Evolutionary conservation across 2,888 invertebrate genomes (phyloP), one percentile per base, ranked within the genome.

Genomic region (Cryptus armator): DNA sequence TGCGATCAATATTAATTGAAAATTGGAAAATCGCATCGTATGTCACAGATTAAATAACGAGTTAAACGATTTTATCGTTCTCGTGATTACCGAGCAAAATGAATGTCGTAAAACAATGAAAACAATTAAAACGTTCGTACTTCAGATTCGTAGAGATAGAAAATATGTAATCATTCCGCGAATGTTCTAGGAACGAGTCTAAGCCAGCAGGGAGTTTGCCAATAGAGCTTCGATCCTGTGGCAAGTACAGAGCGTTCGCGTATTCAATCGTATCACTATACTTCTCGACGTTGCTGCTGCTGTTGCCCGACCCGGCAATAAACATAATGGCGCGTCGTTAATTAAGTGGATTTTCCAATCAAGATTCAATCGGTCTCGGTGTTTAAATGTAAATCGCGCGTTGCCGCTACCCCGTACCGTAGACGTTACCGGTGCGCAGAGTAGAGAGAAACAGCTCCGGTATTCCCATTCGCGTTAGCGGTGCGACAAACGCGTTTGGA

Each of bases 301-400:
- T 44, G 32, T 32, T 10, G 56, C 43, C 67, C 64, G 77, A 37
- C 56, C 78, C 81, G 84, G 82, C 89, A 89, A 92, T 91, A 91
- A 92, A 91, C 90, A 89, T 90, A 90, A 92, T 90, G 87, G 88
- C 86, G 87, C 86, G 86, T 88, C 88, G 91, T 92, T 92, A 90
- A 92, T 92, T 92, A 91, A 92, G 90, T 89, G 88, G 89, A 92
- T 92, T 92, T 92, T 91, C 87, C 91, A 92, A 92, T 92, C 92
- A 90, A 91, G 92, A 92, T 92, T 92, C 92, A 92, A 92, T 92
- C 91, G 90, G 89, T 91, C 91, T 89, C 90, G 90, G 88, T 92
- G 92, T 62, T 37, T 92, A 91, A 92, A 92, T 92, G 92, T 91
- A 91, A 92, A 92, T 92, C 70, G 88, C 87, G 88, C 48, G 29